Conservation (phyloP, 2,113 vertebrate genomes). For the Tiliqua scincoides region DNA sequence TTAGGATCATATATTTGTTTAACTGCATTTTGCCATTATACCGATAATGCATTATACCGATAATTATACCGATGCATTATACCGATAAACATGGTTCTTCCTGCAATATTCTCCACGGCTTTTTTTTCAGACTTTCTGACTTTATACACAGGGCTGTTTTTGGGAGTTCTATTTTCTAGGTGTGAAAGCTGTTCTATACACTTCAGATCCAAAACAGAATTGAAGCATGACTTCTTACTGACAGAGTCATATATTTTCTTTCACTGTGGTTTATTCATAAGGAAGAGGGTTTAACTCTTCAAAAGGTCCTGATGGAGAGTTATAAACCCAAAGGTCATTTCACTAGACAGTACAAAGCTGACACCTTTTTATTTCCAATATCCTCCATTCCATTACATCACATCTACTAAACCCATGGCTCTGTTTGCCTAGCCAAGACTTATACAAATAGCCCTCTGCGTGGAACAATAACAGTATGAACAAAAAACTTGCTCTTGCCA, state of each 20-base stretch:
- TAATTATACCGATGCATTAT: too few relatives aligned
- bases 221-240: slow-evolving; percentile 13
- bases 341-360: not conserved
- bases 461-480: not conserved
- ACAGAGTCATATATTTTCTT: slow-evolving; percentile 14
- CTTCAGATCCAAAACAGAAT: not conserved
- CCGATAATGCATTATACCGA: not conserved
- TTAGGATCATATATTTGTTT: not conserved
- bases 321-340: slow-evolving; percentile 42
- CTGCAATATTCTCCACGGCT: not conserved
- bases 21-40: not conserved
- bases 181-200: not conserved
- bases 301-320: slow-evolving; percentile 29
- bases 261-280: slow-evolving; percentile 28
- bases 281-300: slow-evolving; percentile 1
- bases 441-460: slow-evolving; percentile 23
- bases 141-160: not conserved
- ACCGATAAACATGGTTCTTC: not conserved
- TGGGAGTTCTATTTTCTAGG: not conserved
- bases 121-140: not conserved
- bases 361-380: slow-evolving; percentile 19
- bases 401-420: not conserved
- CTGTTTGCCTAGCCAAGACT: not conserved
- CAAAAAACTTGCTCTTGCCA: not conserved
- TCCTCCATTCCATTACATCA: slow-evolving; percentile 16